Conservation (phyloP, 2,797 vertebrate species). For the Lates japonicus region DNA sequence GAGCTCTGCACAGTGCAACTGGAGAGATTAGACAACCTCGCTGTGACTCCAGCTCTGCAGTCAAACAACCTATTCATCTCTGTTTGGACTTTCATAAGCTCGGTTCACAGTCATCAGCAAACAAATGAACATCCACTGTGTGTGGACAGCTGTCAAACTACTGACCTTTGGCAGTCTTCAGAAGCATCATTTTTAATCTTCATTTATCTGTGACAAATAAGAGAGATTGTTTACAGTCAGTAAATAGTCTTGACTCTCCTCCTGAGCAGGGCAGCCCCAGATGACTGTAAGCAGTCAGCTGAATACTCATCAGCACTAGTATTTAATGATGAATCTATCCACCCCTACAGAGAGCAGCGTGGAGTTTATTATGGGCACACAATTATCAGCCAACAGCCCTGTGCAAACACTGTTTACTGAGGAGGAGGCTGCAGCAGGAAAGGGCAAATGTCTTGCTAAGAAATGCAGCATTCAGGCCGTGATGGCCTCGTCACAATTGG, state of each 20-base stretch:
- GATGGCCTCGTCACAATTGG: neutral
- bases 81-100: slow-evolving; percentile 52
- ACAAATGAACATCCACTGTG: neutral
- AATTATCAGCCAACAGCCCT: neutral
- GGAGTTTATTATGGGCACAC: slow-evolving; percentile 21
- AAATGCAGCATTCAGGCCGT: slow-evolving; percentile 26
- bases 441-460: slow-evolving; percentile 12
- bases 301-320: slow-evolving; percentile 11
- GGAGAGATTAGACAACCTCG: slow-evolving; percentile 51
- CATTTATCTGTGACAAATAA: neutral
- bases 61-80: slow-evolving; percentile 62
- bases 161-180: neutral
- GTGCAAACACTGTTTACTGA: neutral
- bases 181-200: neutral
- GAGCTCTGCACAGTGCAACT: slow-evolving; percentile 61
- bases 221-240: neutral
- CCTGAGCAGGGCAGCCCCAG: neutral
- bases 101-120: neutral
- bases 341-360: slow-evolving; percentile 3
- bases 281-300: neutral
- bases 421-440: neutral
- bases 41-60: slow-evolving; percentile 44
- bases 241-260: slow-evolving; percentile 16
- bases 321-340: slow-evolving; percentile 12
- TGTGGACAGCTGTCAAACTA: neutral